A percentile compares a stretch with the other conserved stretches of the same genome.
phyloP scores from a whole-genome alignment of 2,888 invertebrate genomes.

The Agriopis leucophaearia region DNA sequence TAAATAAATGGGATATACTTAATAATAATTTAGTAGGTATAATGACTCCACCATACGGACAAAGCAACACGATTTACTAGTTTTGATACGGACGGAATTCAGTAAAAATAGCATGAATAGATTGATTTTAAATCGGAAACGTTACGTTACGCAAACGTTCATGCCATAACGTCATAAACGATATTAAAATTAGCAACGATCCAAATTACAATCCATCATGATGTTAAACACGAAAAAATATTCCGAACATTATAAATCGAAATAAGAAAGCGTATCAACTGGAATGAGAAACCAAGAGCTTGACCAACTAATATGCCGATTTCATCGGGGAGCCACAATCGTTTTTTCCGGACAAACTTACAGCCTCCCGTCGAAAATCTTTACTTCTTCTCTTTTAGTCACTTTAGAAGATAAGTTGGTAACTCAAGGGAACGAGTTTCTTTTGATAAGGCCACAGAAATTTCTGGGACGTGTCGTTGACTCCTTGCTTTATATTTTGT shows the following conservation, averaged over 20 bases:
- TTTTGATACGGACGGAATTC: not conserved
- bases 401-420: not conserved
- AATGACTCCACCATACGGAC: no score
- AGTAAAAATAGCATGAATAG: not conserved
- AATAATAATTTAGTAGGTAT: no score
- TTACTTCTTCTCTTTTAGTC: not conserved
- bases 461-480: constrained; percentile 70
- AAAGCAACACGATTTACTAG: not conserved
- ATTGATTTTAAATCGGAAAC: constrained; percentile 20
- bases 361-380: not conserved
- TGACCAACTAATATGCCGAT: constrained; percentile 38
- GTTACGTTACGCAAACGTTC: constrained; percentile 35
- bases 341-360: not conserved
- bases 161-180: constrained; percentile 17
- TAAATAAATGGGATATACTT: no score
- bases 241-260: constrained; percentile 64
- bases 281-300: constrained; percentile 65
- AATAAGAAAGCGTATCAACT: constrained; percentile 78
- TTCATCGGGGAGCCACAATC: not conserved
- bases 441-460: constrained; percentile 76
- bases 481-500: constrained; percentile 54
- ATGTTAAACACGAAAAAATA: constrained; percentile 28
- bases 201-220: constrained; percentile 31
- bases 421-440: constrained; percentile 73
- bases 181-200: constrained; percentile 24